These are phyloP conservation scores for Chaenodraco wilsoni DNA, from an alignment of 2,797 vertebrate genomes.

Conservation along the genomic window DNA sequence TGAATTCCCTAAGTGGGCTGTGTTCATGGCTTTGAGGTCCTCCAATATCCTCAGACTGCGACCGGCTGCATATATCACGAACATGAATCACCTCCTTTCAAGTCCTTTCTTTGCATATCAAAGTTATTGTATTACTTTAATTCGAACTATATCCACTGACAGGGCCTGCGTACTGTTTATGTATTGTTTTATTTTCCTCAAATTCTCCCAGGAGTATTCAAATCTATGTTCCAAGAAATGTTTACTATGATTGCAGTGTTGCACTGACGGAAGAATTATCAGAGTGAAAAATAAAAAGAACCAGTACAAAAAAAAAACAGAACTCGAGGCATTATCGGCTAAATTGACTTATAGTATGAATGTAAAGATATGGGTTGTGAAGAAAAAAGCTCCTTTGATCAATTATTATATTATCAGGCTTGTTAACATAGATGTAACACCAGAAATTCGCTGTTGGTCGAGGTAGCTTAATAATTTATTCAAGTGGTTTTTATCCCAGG, in stretches of 20 bases:
- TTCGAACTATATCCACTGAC: slow-evolving; percentile 15
- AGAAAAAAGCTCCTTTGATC: background rate
- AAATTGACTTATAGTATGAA: background rate
- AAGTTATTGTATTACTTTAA: slow-evolving; percentile 45
- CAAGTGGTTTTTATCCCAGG: background rate
- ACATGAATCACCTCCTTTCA: slow-evolving; percentile 49
- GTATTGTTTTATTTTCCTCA: slow-evolving; percentile 9
- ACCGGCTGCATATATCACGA: slow-evolving; percentile 46
- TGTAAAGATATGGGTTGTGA: background rate
- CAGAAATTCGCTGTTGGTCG: background rate
- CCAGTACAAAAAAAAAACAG: background rate
- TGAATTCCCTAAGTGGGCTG: slow-evolving; percentile 64
- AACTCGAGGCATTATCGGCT: background rate
- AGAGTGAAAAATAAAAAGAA: background rate
- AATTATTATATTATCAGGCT: background rate
- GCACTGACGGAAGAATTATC: background rate
- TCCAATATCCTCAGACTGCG: slow-evolving; percentile 52
- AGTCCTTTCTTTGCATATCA: slow-evolving; percentile 49
- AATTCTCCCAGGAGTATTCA: slow-evolving; percentile 11
- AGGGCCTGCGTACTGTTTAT: slow-evolving; percentile 10
- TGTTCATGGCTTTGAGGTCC: slow-evolving; percentile 60
- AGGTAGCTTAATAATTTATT: slow-evolving; percentile 4
- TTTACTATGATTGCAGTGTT: background rate
- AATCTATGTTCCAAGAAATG: background rate
- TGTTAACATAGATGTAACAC: background rate